Evolutionary conservation across 92 coral and sea anemone species (phyloP).

Genomic region (Anthopleura xanthogrammica): DNA sequence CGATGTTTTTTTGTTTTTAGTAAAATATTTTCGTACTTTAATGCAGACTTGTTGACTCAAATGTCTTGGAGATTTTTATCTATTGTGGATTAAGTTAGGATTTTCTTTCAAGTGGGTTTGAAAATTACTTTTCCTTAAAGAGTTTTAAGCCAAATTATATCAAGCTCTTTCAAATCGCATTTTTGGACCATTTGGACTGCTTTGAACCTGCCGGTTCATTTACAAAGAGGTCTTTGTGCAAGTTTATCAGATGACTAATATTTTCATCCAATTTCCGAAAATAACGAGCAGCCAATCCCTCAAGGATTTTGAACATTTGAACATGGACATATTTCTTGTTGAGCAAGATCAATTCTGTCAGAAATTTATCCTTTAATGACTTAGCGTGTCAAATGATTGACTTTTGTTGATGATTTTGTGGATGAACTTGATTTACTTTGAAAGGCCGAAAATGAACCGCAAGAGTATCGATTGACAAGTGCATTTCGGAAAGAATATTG

Average conservation of each 20-base stretch:
- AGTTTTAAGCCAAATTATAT: not conserved
- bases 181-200: too few relatives aligned
- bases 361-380: not conserved
- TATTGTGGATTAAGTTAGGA: not conserved
- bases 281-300: not conserved
- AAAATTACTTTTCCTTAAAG: not conserved
- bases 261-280: slow-evolving; percentile 1
- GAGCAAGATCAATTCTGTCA: not conserved
- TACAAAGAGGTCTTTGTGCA: not conserved
- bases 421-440: not conserved
- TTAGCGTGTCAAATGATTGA: not conserved
- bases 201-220: not conserved
- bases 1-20: not conserved
- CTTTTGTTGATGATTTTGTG: not conserved
- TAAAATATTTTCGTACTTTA: not conserved
- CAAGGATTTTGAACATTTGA: not conserved
- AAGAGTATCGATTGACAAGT: not conserved
- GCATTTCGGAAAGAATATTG: not conserved
- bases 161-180: not conserved
- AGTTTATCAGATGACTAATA: not conserved
- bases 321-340: not conserved
- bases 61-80: not conserved
- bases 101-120: not conserved
- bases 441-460: not conserved
- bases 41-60: not conserved